Conservation (phyloP, 2,113 vertebrate species). For the Clarias batrachus region DNA sequence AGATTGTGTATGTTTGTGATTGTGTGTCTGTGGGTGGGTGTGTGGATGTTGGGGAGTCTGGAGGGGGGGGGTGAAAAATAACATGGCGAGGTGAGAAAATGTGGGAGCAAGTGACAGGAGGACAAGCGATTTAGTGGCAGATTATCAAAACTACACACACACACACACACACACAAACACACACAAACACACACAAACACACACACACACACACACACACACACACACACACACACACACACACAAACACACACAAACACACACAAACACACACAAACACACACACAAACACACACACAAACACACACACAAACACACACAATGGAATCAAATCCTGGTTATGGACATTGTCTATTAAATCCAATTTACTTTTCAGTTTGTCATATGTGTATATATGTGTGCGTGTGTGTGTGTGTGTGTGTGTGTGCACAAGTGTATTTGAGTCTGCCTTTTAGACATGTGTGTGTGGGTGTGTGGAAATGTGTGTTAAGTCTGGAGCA, state of each 20-base stretch:
- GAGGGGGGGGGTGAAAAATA: constrained; percentile 59
- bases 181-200: constrained; percentile 26
- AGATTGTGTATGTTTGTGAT: neutral
- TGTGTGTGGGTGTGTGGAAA: constrained; percentile 50
- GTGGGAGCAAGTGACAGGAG: constrained; percentile 60
- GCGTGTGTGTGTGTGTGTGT: constrained; percentile 20
- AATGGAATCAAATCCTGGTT: constrained; percentile 14
- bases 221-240: neutral
- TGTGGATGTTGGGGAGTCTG: neutral
- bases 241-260: constrained; percentile 34
- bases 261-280: constrained; percentile 37
- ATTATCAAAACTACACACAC: constrained; percentile 41
- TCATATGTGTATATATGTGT: constrained; percentile 39
- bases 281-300: constrained; percentile 37
- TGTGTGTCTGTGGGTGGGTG: neutral
- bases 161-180: constrained; percentile 38
- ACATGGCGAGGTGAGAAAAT: constrained; percentile 56
- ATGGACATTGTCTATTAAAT: constrained; percentile 33
- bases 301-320: constrained; percentile 37
- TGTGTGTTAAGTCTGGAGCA: constrained; percentile 47
- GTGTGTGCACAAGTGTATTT: constrained; percentile 47
- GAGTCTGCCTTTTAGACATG: constrained; percentile 57
- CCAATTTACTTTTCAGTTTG: constrained; percentile 47
- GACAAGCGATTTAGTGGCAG: constrained; percentile 67
- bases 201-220: constrained; percentile 38